Percentiles rank a stretch among this genome's conserved stretches.
phyloP scores from a whole-genome alignment of 2,888 invertebrate species.

The Gastrophysa polygoni region DNA sequence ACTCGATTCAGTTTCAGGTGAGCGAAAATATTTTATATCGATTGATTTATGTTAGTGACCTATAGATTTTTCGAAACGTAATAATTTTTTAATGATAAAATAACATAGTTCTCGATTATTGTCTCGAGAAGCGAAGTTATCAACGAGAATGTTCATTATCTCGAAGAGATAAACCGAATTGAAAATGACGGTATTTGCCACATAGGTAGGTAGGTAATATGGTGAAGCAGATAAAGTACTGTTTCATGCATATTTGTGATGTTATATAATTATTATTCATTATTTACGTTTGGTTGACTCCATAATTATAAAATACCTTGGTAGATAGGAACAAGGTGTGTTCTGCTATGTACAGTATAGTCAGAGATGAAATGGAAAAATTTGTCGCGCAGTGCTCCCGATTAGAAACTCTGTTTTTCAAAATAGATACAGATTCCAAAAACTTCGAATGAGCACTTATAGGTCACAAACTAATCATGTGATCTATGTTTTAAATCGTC shows the following conservation, averaged over 20 bases:
- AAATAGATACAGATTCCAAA: too few relatives aligned
- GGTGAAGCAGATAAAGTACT: neutral
- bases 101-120: too few relatives aligned
- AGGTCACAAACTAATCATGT: too few relatives aligned
- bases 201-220: neutral
- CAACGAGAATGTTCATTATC: neutral
- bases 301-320: neutral
- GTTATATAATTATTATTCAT: neutral
- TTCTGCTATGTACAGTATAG: too few relatives aligned
- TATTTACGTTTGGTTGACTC: neutral
- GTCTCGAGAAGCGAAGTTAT: too few relatives aligned
- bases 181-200: neutral
- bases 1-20: neutral
- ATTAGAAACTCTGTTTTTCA: too few relatives aligned
- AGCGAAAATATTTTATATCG: neutral
- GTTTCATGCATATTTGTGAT: neutral
- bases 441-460: too few relatives aligned
- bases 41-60: neutral
- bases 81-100: too few relatives aligned
- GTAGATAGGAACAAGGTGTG: neutral
- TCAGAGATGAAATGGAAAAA: too few relatives aligned
- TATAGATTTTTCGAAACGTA: neutral
- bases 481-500: too few relatives aligned
- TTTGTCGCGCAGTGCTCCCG: too few relatives aligned
- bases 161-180: neutral